Conservation (phyloP, 1,140 invertebrate genomes). For the Hypsibius dujardini region DNA sequence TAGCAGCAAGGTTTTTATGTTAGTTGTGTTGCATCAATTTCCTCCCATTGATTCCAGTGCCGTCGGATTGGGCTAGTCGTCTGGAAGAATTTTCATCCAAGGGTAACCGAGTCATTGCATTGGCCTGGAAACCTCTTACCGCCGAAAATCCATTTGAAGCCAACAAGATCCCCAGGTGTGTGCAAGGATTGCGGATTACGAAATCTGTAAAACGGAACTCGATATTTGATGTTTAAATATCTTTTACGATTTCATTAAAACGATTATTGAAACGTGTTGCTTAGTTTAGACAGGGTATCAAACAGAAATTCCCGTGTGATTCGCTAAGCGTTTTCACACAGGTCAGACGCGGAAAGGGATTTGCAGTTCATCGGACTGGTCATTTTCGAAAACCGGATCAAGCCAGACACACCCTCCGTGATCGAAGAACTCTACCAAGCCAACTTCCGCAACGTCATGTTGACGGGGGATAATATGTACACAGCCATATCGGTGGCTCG, state of each 20-base stretch:
- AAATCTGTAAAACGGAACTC: too few species aligned
- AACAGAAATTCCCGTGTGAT: too few species aligned
- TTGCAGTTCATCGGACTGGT: slow-evolving; percentile 70
- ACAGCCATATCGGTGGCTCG: slow-evolving; percentile 86
- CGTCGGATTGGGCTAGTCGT: slow-evolving; percentile 46
- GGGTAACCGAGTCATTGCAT: slow-evolving; percentile 70
- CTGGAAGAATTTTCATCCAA: slow-evolving; percentile 59
- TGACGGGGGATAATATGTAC: slow-evolving; percentile 94
- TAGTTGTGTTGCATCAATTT: too few species aligned
- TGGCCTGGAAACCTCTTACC: slow-evolving; percentile 40
- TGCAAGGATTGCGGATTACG: too few species aligned
- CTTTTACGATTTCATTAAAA: too few species aligned
- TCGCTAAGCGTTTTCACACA: too few species aligned
- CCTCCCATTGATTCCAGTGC: slow-evolving; percentile 37
- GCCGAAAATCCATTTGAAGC: too few species aligned
- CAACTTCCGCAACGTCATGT: slow-evolving; percentile 76
- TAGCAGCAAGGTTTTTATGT: too few species aligned
- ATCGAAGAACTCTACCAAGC: slow-evolving; percentile 60
- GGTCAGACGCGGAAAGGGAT: slow-evolving; percentile 58
- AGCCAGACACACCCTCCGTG: slow-evolving; percentile 58
- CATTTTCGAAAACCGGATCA: slow-evolving; percentile 76
- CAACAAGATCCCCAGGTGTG: too few species aligned
- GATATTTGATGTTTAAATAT: too few species aligned
- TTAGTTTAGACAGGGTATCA: too few species aligned
- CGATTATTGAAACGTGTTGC: too few species aligned